Evolutionary conservation across 2,113 vertebrate genomes (phyloP), one percentile per base, ranked within the genome.

Genomic region (Eptesicus fuscus): DNA sequence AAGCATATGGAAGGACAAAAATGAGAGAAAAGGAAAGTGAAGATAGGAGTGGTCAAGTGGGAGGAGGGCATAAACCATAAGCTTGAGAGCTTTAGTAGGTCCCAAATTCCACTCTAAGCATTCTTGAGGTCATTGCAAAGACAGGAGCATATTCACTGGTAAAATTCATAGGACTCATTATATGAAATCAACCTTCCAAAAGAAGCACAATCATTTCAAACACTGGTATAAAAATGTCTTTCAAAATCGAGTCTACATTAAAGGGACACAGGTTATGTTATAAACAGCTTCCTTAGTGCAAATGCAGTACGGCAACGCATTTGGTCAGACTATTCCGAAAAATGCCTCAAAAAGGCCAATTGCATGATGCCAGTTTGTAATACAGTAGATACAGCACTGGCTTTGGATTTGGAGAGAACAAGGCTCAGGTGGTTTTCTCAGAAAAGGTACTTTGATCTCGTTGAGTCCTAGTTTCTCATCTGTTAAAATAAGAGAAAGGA

Each of bases 401-500:
- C 37, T 77, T 93, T 76, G 51, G 30, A 59, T 69, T 63, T 51
- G 44, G 35, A 71, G 13, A 83, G 37, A 59, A 67, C 93, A 76
- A 25, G 17, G 0, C 28, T 76, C 49, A 35, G 17, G 23, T 91
- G 25, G 79, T 84, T 85, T 22, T 56, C 13, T 89, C 79, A 11
- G 25, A 25, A 91, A 76, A 25, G 40, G 30, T 67, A 20, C 65
- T 80, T 91, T 86, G 74, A 79, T 71, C 56, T 88, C 12, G 42
- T 65, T 79, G 42, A 91, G 18, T 91, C 37, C 73, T 63, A 35
- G 13, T 91, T 82, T 83, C n/a, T 47, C 20, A 83, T 63, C 11
- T 79, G 40, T 83, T 94, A 78, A 91, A 85, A 82, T 67, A 90
- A 94, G 42, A 80, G 49, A 83, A 90, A 92, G 28, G 18, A 67